phyloP scores from a whole-genome alignment of 2,888 invertebrate species.

The Catotricha subobsoleta region DNA sequence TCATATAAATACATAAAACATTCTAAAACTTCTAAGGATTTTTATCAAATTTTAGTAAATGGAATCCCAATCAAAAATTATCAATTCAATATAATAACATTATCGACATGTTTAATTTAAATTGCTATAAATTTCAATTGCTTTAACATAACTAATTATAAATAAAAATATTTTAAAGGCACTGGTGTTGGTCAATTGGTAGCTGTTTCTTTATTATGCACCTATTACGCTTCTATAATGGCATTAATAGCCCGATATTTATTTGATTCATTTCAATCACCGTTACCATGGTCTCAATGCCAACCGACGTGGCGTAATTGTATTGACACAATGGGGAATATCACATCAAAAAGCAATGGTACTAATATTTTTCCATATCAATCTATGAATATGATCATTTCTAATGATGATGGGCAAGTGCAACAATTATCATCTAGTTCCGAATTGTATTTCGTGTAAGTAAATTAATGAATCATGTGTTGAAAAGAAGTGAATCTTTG shows the following conservation, averaged over 20 bases:
- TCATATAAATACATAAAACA: too few relatives aligned
- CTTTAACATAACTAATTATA: background rate
- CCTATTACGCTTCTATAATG: slow-evolving; percentile 50
- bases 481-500: background rate
- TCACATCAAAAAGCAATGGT: background rate
- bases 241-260: slow-evolving; percentile 44
- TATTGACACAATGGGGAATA: slow-evolving; percentile 21
- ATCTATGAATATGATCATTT: too few relatives aligned
- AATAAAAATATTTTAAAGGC: slow-evolving; percentile 24
- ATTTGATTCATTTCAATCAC: slow-evolving; percentile 38
- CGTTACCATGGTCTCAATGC: slow-evolving; percentile 45
- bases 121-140: background rate
- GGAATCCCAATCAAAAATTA: too few relatives aligned
- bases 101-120: too few relatives aligned
- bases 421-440: too few relatives aligned
- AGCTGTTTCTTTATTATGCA: slow-evolving; percentile 37
- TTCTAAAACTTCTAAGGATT: too few relatives aligned
- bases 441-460: slow-evolving; percentile 7
- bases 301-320: slow-evolving; percentile 33
- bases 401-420: too few relatives aligned
- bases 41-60: too few relatives aligned
- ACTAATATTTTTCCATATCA: slow-evolving; percentile 8
- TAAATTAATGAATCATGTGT: background rate
- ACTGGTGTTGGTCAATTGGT: slow-evolving; percentile 38
- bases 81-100: too few relatives aligned